These are phyloP conservation scores for Megalops cyprinoides DNA, from an alignment of 2,797 vertebrate genomes.

Conservation along the genomic window DNA sequence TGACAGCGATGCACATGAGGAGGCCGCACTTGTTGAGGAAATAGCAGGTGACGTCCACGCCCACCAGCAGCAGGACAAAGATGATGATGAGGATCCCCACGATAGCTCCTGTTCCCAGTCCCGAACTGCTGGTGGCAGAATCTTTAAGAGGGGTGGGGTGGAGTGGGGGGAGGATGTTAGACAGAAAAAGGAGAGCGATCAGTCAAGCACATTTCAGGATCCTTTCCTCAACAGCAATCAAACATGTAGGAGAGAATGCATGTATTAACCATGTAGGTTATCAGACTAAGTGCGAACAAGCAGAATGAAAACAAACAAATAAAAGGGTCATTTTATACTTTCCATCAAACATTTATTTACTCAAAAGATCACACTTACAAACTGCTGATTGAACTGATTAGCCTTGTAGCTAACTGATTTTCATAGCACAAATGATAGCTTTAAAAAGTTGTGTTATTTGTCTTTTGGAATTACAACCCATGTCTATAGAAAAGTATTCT, in stretches of 20 bases:
- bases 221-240: background rate
- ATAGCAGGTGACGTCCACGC: constrained; percentile 94
- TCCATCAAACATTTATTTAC: no score
- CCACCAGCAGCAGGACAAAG: constrained; percentile 89
- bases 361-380: background rate
- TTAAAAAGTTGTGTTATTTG: background rate
- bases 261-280: no score
- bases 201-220: constrained; percentile 27
- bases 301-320: no score
- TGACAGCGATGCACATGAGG: constrained; percentile 97
- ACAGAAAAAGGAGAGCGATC: constrained; percentile 24
- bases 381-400: background rate
- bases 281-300: no score
- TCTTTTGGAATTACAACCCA: background rate
- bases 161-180: background rate
- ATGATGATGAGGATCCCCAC: constrained; percentile 95
- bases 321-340: no score
- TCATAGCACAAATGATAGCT: background rate
- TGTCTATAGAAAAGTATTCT: background rate
- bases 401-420: background rate
- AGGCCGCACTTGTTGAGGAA: constrained; percentile 98
- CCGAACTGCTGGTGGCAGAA: constrained; percentile 66
- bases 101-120: constrained; percentile 91
- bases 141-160: constrained; percentile 63
- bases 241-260: background rate